These are phyloP conservation scores for Ciconia nigra DNA, from an alignment of 2,797 vertebrate genomes.

Conservation along the genomic window DNA sequence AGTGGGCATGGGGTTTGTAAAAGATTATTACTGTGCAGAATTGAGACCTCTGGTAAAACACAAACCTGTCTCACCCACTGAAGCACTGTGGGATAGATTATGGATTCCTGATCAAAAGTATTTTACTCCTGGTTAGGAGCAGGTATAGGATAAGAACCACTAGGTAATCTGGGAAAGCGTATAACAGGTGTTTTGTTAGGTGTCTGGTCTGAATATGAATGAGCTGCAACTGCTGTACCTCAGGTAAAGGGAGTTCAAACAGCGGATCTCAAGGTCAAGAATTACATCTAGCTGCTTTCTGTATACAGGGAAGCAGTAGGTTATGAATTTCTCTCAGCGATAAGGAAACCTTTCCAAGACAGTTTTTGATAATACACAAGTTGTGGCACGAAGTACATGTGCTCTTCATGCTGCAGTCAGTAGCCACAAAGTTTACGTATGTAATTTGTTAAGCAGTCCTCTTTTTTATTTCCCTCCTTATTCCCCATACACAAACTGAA, in stretches of 20 bases:
- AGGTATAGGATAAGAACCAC: background rate
- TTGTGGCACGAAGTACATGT: background rate
- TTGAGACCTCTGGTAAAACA: background rate
- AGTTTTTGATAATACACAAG: background rate
- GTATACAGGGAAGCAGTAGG: fast-evolving
- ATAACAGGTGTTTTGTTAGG: background rate
- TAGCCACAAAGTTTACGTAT: background rate
- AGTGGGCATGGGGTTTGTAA: background rate
- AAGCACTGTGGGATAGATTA: background rate
- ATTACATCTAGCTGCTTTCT: background rate
- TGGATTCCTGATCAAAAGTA: background rate
- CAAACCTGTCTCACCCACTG: background rate
- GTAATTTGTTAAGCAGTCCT: background rate
- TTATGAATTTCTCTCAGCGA: background rate
- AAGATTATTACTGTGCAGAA: background rate
- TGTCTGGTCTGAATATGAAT: background rate
- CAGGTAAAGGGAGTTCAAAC: background rate
- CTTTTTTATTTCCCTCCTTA: background rate
- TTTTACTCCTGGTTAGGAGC: background rate
- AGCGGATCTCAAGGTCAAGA: background rate
- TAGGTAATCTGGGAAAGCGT: background rate
- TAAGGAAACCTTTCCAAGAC: background rate
- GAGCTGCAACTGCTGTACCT: background rate
- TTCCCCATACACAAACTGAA: background rate
- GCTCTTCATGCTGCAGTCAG: background rate